Evolutionary conservation across 2,888 invertebrate genomes (phyloP).

Genomic region (Dicyrtomina minuta): DNA sequence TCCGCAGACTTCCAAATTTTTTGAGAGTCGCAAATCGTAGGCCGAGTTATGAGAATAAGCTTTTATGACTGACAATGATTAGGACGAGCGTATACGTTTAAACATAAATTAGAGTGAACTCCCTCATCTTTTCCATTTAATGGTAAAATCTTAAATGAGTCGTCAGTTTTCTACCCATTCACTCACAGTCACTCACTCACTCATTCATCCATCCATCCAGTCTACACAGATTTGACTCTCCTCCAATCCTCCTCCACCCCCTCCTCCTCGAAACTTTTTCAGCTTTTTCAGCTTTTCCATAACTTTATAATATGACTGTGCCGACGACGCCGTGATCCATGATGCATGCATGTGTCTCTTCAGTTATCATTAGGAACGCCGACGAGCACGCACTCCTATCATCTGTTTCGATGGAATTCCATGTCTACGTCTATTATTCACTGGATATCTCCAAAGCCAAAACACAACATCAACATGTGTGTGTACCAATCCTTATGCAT

Average conservation of each 20-base stretch:
- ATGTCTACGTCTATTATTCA: too few species aligned
- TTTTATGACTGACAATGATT: conserved; percentile 22
- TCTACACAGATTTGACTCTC: not conserved
- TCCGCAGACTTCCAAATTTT: not conserved
- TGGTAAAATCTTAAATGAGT: conserved; percentile 14
- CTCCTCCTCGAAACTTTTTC: not conserved
- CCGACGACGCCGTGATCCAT: not conserved
- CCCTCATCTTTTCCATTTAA: conserved; percentile 11
- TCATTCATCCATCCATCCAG: too few species aligned
- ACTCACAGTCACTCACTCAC: too few species aligned
- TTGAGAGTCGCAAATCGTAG: not conserved
- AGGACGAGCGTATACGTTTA: not conserved
- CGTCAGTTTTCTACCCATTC: conserved; percentile 13
- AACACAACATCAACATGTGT: too few species aligned
- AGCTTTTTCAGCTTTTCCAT: conserved; percentile 1
- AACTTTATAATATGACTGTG: not conserved
- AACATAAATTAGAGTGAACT: too few species aligned
- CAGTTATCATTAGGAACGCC: conserved; percentile 9
- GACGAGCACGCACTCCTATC: not conserved
- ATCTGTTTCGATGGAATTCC: not conserved
- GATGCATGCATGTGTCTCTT: conserved; percentile 10
- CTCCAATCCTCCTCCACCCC: not conserved
- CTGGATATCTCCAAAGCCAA: too few species aligned
- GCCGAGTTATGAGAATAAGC: conserved; percentile 4
- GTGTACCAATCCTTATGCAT: too few species aligned